Conservation (phyloP, 2,113 vertebrate species). For the Crypturellus undulatus region DNA sequence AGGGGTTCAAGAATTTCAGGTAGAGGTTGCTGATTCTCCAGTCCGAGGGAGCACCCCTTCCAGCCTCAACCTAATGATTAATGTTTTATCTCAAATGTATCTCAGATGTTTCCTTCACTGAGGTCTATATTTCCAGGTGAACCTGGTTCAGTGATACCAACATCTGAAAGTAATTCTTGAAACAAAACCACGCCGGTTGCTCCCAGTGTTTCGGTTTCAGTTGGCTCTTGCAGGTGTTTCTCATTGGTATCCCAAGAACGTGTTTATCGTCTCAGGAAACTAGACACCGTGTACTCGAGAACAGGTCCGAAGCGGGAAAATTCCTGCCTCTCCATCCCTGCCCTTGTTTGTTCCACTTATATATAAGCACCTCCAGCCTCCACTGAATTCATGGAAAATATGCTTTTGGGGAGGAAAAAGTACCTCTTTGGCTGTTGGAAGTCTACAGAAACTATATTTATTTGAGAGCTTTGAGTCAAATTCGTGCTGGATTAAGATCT, state of each 20-base stretch:
- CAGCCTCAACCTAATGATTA: too few relatives aligned
- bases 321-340: not conserved
- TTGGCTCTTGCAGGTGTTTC: not conserved
- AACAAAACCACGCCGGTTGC: not conserved
- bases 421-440: not conserved
- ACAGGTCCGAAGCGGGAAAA: accelerated
- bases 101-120: not conserved
- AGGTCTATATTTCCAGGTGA: not conserved
- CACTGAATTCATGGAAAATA: accelerated
- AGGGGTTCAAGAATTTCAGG: not conserved
- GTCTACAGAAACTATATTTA: not conserved
- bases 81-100: not conserved
- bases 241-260: not conserved
- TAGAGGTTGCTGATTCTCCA: not conserved
- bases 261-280: not conserved
- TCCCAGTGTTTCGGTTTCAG: not conserved
- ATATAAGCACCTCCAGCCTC: not conserved
- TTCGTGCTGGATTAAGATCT: not conserved
- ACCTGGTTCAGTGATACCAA: not conserved
- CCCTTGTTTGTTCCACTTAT: not conserved
- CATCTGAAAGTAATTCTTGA: not conserved
- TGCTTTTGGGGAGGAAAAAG: not conserved
- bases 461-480: not conserved
- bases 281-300: not conserved
- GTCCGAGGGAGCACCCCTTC: not conserved